Base-by-base conservation (phyloP, 2,113 vertebrate species). In the Chitala chitala region DNA sequence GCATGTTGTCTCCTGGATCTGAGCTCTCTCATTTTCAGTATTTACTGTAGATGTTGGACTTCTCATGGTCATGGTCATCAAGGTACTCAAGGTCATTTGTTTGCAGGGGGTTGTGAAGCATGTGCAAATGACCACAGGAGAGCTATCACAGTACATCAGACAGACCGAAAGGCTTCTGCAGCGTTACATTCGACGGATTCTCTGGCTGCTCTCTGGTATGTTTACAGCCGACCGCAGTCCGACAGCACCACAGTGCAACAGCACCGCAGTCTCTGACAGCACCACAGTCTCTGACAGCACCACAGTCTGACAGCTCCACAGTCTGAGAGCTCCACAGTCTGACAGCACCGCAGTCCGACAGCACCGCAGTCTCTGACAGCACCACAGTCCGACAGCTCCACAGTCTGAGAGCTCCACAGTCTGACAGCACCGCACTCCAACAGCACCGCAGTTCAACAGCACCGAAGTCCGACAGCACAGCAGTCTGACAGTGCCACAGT, bases 131-230 rank as follows among this genome's bases (percentile, higher is more conserved):
- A 89, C 85, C 0, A 77, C 86, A 13, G 82, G 81, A 22, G 92
- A 94, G 8, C 72, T 92, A 10, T 89, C 91, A 0, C 24, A 10
- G 0, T 93, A 91, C 79, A 83, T 84, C 40, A 63, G 53, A 0
- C 76, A 84, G 10, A 48, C 91, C 31, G 78, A 90, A 80, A 84
- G 76, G 59, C 75, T 89, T 20, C 24, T 86, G 13, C 78, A 26
- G 22, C 53, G 90, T 10, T 93, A 93, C 0, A 0, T 85, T 17
- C 79, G 75, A 26, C 89, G 94, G 61, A 68, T 94, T 73, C 90
- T 88, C 72, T 94, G 94, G 94, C 88, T 95, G 55, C 83, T 95
- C 15, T 90, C 92, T 20, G 93, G 94, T 95, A 56, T 50, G 51
- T 12, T 20, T 12, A 20, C 58, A 9, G 7, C 44, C 58, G 29